Conservation (phyloP, 2,113 vertebrate genomes). For the Dromiciops gliroides region DNA sequence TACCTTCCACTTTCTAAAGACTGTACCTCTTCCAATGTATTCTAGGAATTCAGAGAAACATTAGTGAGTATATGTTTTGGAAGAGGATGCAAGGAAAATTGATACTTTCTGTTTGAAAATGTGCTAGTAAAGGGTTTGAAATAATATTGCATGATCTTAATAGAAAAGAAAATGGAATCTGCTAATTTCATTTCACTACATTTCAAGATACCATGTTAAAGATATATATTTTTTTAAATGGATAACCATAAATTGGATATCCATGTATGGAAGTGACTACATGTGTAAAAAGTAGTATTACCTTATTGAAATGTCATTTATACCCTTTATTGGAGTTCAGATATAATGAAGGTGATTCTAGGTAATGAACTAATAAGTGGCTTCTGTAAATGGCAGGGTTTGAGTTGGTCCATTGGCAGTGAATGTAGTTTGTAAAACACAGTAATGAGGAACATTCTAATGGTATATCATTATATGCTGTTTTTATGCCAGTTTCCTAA, state of each 20-base stretch:
- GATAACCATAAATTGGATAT: not conserved
- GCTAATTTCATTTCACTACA: slow-evolving; percentile 18
- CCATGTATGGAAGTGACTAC: not conserved
- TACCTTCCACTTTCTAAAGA: not conserved
- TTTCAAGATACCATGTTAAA: slow-evolving; percentile 36
- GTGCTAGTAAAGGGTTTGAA: not conserved
- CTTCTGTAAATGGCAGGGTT: slow-evolving; percentile 6
- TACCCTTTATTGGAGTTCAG: slow-evolving; percentile 30
- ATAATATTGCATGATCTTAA: not conserved
- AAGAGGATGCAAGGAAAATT: not conserved
- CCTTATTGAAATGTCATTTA: slow-evolving; percentile 12
- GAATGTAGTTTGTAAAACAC: slow-evolving; percentile 48
- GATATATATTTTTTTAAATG: not conserved
- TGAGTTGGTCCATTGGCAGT: not conserved
- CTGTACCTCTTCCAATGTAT: not conserved
- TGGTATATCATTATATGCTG: not conserved
- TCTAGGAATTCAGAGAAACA: not conserved
- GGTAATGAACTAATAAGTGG: not conserved
- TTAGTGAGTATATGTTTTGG: not conserved
- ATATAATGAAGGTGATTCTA: slow-evolving; percentile 46
- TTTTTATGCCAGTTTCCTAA: slow-evolving; percentile 53
- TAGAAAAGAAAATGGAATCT: slow-evolving; percentile 32
- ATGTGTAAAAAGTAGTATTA: slow-evolving; percentile 30
- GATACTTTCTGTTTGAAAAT: slow-evolving; percentile 18
- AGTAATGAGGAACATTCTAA: slow-evolving; percentile 32